Base-by-base conservation (phyloP, 2,888 invertebrate genomes). In the Spisula subtruncata region DNA sequence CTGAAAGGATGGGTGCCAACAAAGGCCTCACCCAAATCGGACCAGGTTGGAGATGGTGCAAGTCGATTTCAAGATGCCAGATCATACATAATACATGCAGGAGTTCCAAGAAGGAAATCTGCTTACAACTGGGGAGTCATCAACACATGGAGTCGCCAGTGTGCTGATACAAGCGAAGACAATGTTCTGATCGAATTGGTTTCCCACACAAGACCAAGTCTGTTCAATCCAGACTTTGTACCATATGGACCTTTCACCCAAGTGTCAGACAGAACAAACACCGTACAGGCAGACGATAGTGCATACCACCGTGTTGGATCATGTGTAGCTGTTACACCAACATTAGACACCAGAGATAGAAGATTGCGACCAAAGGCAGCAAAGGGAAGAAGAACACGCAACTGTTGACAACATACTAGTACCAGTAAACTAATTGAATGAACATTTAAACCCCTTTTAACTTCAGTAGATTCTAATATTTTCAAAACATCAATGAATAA, bases 301-400 rank as follows among this genome's bases (percentile, higher is more conserved):
- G 10, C 60, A 66, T n/a, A 25, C 60, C 60, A n/a, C 60, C 60
- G 25, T 66, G 60, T 66, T 66, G 60, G 60, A 25, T 66, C 60
- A n/a, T 66, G 60, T 25, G 60, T 66, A 66, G 60, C 25, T 6
- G n/a, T 66, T 20, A 66, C 60, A 25, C 25, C 60, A 66, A 66
- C 60, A 66, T 66, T 66, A 10, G n/a, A 66, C 60, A 66, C n/a
- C n/a, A 66, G 60, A 66, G 60, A 66, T 25, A 66, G 60, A 66
- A n/a, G 60, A 66, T 66, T 66, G 60, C n/a, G 60, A 66, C 60
- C 60, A 66, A 66, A 66, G 25, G 60, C 60, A 8, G 60, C 60
- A 0, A 66, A 66, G 12, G 60, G 60, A 66, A n/a, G 25, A 66
- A 66, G 60, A 25, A 66, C 60, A n/a, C n/a, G 60, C n/a, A n/a